Evolutionary conservation across 1,140 invertebrate species (phyloP).

Genomic region (Tribolium castaneum): DNA sequence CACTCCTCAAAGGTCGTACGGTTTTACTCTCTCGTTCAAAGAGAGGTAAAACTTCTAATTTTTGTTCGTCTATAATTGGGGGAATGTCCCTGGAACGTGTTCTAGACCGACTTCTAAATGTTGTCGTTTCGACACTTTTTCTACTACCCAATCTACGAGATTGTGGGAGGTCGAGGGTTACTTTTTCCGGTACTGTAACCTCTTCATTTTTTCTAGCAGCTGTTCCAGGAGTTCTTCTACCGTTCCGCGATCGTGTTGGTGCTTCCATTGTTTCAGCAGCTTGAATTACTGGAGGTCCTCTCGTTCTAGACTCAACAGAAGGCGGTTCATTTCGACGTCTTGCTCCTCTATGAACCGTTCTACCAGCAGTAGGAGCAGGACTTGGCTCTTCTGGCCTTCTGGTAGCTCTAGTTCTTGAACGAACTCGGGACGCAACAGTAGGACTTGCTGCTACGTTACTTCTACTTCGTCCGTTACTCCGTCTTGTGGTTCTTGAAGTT

Average conservation of each 20-base stretch:
- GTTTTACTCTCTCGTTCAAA: constrained; percentile 58
- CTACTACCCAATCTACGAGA: not conserved
- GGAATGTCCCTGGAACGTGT: constrained; percentile 46
- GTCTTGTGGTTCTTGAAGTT: constrained; percentile 18
- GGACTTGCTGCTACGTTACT: not conserved
- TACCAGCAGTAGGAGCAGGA: not conserved
- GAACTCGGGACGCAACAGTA: constrained; percentile 15
- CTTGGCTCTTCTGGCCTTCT: constrained; percentile 36
- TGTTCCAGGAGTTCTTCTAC: constrained; percentile 50
- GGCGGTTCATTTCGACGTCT: constrained; percentile 29
- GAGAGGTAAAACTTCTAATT: constrained; percentile 59
- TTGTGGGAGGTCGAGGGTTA: constrained; percentile 37
- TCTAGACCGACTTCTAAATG: constrained; percentile 32
- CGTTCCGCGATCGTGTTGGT: constrained; percentile 32
- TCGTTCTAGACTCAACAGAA: constrained; percentile 4
- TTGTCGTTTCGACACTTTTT: constrained; percentile 13
- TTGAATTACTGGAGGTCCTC: constrained; percentile 34
- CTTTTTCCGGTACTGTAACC: constrained; percentile 41
- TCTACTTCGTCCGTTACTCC: constrained; percentile 25
- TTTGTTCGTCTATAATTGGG: constrained; percentile 56
- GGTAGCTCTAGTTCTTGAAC: constrained; percentile 46
- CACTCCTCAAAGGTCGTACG: constrained; percentile 5
- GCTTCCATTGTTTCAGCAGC: constrained; percentile 28
- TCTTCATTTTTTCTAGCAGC: not conserved
- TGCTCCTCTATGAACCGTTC: constrained; percentile 33